Evolutionary conservation across 2,113 vertebrate genomes (phyloP).

Genomic region (Tetraodon nigroviridis): DNA sequence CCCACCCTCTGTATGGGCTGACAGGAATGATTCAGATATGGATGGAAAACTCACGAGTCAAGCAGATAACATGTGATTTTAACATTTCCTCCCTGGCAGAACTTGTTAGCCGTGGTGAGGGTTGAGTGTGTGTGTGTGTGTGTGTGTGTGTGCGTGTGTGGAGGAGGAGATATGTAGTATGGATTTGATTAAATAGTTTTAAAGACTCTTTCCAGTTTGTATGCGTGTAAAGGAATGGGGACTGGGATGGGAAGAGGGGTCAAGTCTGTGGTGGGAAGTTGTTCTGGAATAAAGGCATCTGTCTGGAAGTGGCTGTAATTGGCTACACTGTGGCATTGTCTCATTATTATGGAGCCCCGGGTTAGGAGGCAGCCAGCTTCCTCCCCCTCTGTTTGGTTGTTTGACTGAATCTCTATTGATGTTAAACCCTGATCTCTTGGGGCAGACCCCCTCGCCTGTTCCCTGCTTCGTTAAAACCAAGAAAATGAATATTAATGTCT

Average conservation of each 20-base stretch:
- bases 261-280: conserved; percentile 50
- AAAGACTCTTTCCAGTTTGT: conserved; percentile 20
- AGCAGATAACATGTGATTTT: conserved; percentile 1
- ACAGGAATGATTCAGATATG: conserved; percentile 2
- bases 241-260: conserved; percentile 17
- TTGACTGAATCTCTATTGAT: conserved; percentile 74
- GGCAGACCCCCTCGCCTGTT: conserved; percentile 54
- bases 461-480: conserved; percentile 72
- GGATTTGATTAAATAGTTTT: too few relatives aligned
- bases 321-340: conserved; percentile 66
- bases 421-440: conserved; percentile 65
- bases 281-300: conserved; percentile 69
- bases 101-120: too few relatives aligned
- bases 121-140: too few relatives aligned
- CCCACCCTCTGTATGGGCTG: background rate
- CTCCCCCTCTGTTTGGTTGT: conserved; percentile 70
- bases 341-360: conserved; percentile 77
- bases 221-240: conserved; percentile 30
- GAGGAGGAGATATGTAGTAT: too few relatives aligned
- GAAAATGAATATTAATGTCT: conserved; percentile 73
- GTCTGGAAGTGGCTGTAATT: conserved; percentile 76
- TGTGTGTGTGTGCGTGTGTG: too few relatives aligned
- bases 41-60: conserved; percentile 13
- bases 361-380: conserved; percentile 72
- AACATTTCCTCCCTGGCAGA: too few relatives aligned